Evolutionary conservation across 2,888 invertebrate species (phyloP), one percentile per base, ranked within the genome.

Genomic region (Xylota sylvarum): DNA sequence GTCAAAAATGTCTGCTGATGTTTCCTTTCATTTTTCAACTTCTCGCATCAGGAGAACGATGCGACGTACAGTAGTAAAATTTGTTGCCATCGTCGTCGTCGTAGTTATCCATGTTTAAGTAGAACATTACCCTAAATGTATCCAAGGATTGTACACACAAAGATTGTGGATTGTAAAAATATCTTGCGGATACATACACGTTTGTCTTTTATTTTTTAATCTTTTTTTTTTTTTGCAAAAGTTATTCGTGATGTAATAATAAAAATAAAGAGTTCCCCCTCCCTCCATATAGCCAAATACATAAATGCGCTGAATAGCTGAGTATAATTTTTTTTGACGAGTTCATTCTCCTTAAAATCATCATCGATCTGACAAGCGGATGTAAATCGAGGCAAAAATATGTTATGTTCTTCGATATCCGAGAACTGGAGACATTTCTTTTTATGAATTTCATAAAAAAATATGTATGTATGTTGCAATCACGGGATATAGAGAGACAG

Each of bases 1-100:
- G 84, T 76, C 80, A 79, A 55, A 84, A 79, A 69, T 85, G 84
- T 85, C 80, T 80, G 69, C 30, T 70, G 80, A 85, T 76, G 76
- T 74, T 85, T 72, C 70, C 80, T 85, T 85, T 80, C 80, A 65
- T 80, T 84, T 74, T 50, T 62, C 60, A 69, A 70, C 64, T 76
- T 4, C 48, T 56, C 56, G 9, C 58, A 50, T 7, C 48, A 58
- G 58, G 58, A 50, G 37, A 37, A 50, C 9, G 50, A 67, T 1
- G 37, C 7, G 32, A n/a, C n/a, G 35, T 48, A 19, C 35, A 73
- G 50, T 17, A 12, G 50, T 27, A 7, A 40, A 48, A 74, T 43
- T 37, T 35, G 55, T n/a, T 40, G 19, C 52, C 48, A 43, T 40
- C 37, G 50, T 17, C 12, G 79, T 50, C 27, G 48, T 17, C n/a